phyloP scores from a whole-genome alignment of 2,113 vertebrate genomes.

The Platichthys flesus region DNA sequence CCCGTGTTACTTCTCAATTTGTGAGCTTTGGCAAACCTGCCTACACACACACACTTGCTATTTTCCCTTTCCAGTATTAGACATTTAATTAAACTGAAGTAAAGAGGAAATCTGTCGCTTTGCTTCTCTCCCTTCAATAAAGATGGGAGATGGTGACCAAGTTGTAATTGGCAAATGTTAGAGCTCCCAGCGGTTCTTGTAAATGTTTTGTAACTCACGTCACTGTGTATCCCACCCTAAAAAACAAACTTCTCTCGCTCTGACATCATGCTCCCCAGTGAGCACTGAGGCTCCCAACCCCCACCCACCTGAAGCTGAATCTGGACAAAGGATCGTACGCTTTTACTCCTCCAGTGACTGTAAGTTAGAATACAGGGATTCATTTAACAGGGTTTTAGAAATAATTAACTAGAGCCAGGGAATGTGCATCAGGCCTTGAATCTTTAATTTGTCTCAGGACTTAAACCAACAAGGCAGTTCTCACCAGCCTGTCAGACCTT shows the following conservation, averaged over 20 bases:
- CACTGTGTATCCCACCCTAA: constrained; percentile 79
- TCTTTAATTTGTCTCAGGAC: not conserved
- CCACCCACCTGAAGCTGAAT: constrained; percentile 11
- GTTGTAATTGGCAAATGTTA: constrained; percentile 58
- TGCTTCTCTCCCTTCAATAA: constrained; percentile 24
- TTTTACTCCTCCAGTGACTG: constrained; percentile 6
- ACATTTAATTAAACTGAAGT: constrained; percentile 14
- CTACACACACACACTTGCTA: not conserved
- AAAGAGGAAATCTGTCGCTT: constrained; percentile 5
- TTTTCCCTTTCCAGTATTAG: constrained; percentile 15
- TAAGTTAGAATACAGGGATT: not conserved
- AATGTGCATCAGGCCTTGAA: not conserved
- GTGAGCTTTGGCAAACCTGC: not conserved
- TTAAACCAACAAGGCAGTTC: too few species aligned
- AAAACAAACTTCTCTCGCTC: constrained; percentile 67
- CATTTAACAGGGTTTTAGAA: not conserved
- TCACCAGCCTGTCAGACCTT: not conserved
- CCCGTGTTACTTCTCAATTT: not conserved
- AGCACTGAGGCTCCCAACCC: constrained; percentile 34
- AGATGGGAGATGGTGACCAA: constrained; percentile 37
- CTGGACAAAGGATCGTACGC: not conserved
- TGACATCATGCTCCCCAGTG: constrained; percentile 74
- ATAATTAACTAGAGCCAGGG: not conserved
- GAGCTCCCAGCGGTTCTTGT: constrained; percentile 60
- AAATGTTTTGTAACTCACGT: constrained; percentile 77